A percentile compares a stretch with the other conserved stretches of the same genome.
Evolutionary conservation across 2,113 vertebrate species (phyloP).

Genomic region (Craseonycteris thonglongyai): DNA sequence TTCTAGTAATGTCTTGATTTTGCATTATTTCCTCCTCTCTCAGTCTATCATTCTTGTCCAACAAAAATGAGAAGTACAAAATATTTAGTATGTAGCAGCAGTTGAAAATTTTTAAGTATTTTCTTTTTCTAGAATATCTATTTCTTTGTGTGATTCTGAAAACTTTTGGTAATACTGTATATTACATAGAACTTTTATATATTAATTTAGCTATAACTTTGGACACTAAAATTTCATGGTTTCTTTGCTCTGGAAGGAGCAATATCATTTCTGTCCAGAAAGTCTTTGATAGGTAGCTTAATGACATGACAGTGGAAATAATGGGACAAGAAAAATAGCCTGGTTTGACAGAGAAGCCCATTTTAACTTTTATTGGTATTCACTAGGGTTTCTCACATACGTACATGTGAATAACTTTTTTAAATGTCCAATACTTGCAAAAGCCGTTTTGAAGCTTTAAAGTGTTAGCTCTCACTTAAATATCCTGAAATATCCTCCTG

Average conservation of each 20-base stretch:
- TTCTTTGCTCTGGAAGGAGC: neutral
- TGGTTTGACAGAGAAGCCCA: neutral
- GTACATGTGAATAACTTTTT: conserved; percentile 52
- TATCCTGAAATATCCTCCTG: conserved; percentile 40
- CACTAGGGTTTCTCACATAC: conserved; percentile 42
- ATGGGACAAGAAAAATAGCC: neutral
- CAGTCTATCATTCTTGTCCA: neutral
- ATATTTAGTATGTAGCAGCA: neutral
- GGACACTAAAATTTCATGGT: neutral
- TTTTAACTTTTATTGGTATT: conserved; percentile 61
- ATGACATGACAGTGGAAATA: conserved; percentile 32
- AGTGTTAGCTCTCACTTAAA: conserved; percentile 57
- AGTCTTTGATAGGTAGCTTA: neutral
- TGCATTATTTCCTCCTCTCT: neutral
- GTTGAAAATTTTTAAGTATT: neutral
- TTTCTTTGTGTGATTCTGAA: neutral
- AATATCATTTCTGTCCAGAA: neutral
- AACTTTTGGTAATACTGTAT: neutral
- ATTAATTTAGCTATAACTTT: neutral
- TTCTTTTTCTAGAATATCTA: neutral
- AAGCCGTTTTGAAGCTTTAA: conserved; percentile 43
- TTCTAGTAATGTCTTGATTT: neutral
- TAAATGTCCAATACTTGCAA: conserved; percentile 50
- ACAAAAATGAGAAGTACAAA: neutral
- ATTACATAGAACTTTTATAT: neutral